phyloP scores from a whole-genome alignment of 2,113 vertebrate genomes.

The Athene noctua region DNA sequence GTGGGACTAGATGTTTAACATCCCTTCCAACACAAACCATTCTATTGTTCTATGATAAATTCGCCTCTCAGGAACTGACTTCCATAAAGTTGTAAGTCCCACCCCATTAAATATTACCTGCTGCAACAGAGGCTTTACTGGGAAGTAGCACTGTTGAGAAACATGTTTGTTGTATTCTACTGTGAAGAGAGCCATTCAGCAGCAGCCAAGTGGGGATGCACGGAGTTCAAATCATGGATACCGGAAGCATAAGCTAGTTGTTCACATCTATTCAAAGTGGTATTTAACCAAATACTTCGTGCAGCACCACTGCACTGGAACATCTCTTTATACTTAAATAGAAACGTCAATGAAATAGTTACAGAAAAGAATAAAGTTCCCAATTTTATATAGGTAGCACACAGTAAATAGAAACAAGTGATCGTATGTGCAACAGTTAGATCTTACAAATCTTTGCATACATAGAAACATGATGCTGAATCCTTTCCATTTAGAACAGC shows the following conservation, averaged over 20 bases:
- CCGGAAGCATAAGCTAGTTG: neutral
- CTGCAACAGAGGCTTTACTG: neutral
- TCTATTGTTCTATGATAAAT: neutral
- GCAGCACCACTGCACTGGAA: neutral
- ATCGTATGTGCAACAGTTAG: neutral
- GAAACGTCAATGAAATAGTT: neutral
- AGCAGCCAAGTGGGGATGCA: neutral
- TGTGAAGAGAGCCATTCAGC: neutral
- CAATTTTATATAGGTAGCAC: neutral
- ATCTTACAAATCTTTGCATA: neutral
- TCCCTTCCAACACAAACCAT: too few relatives aligned
- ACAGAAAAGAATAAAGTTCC: neutral
- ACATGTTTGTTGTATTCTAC: neutral
- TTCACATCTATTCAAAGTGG: neutral
- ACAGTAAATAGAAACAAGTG: neutral
- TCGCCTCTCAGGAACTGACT: slow-evolving; percentile 11
- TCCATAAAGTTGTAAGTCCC: neutral
- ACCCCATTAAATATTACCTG: slow-evolving; percentile 13
- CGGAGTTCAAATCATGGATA: neutral
- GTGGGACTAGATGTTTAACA: too few relatives aligned
- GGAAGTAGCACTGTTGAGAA: neutral
- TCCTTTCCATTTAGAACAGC: neutral
- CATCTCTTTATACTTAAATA: neutral
- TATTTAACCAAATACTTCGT: neutral
- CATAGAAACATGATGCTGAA: neutral